These are phyloP conservation scores for Lipophrys pholis DNA, from an alignment of 2,113 vertebrate species.

Conservation along the genomic window DNA sequence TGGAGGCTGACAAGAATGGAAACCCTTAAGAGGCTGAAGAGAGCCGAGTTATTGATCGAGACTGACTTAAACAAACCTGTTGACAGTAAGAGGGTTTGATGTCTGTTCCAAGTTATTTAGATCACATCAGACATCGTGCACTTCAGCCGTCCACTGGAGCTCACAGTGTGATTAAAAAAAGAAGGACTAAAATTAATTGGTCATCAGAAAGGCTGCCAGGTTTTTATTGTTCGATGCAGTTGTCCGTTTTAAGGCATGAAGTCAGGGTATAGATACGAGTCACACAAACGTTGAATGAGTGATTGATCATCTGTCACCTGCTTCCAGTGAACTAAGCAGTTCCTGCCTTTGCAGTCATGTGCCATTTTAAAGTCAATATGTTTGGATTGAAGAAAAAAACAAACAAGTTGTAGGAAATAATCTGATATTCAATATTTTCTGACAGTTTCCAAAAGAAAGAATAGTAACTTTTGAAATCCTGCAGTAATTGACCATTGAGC, in stretches of 20 bases:
- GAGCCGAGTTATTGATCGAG: slow-evolving; percentile 4
- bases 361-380: not conserved
- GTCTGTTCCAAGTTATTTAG: not conserved
- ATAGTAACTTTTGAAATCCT: not conserved
- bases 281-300: not conserved
- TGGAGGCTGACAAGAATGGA: slow-evolving; percentile 16
- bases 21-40: slow-evolving; percentile 1
- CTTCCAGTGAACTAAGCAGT: not conserved
- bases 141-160: not conserved
- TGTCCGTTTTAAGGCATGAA: not conserved
- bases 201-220: no score
- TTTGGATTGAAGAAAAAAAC: not conserved
- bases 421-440: no score
- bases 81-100: slow-evolving; percentile 3
- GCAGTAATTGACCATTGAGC: not conserved
- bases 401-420: not conserved
- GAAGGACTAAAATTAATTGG: not conserved
- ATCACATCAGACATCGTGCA: not conserved
- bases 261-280: no score
- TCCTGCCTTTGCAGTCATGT: not conserved
- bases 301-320: not conserved
- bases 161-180: not conserved
- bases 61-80: not conserved
- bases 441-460: no score
- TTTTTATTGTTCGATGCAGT: not conserved